Evolutionary conservation across 2,797 vertebrate genomes (phyloP), one percentile per base, ranked within the genome.

Genomic region (Fundulus diaphanus): DNA sequence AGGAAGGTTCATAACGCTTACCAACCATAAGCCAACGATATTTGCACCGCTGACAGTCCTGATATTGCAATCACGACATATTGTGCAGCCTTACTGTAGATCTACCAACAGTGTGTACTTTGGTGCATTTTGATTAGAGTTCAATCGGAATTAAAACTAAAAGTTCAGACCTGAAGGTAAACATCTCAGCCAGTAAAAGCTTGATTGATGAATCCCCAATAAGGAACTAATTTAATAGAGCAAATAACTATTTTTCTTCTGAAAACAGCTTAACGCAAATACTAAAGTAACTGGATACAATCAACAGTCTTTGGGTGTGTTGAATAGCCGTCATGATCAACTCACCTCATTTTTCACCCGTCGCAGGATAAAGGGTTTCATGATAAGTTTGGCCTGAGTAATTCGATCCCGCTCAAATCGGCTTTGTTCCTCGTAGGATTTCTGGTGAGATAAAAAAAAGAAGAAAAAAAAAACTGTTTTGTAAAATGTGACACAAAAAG

Each of bases 341-440:
- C 85, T 87, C 94, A 99, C 98, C 94, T 99, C 97, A 68, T 92
- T 96, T 92, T 99, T 99, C 29, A 99, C 90, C 95, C 98, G 95
- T 87, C 98, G 93, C 83, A 99, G 94, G 86, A 99, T 99, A 84
- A 99, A 99, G 0, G 98, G 98, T 79, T 98, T 99, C 96, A 99
- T 98, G 90, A 99, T 99, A 88, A 96, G 97, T 87, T 96, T 99
- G 69, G 98, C 98, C 80, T 96, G 95, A 83, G 91, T 87, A 68
- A 96, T 99, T 88, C 98, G 96, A 54, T 97, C 96, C 84, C 96
- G 97, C 92, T 99, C 97, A 88, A 98, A 99, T 73, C 91, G 74
- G 82, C 96, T 98, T 93, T 97, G 96, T 29, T 97, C 97, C 90
- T 97, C 97, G 8, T 95, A 94, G 52, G 94, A 94, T 95, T 97